These are phyloP conservation scores for Sturnira hondurensis DNA, from an alignment of 2,113 vertebrate genomes.

Conservation along the genomic window DNA sequence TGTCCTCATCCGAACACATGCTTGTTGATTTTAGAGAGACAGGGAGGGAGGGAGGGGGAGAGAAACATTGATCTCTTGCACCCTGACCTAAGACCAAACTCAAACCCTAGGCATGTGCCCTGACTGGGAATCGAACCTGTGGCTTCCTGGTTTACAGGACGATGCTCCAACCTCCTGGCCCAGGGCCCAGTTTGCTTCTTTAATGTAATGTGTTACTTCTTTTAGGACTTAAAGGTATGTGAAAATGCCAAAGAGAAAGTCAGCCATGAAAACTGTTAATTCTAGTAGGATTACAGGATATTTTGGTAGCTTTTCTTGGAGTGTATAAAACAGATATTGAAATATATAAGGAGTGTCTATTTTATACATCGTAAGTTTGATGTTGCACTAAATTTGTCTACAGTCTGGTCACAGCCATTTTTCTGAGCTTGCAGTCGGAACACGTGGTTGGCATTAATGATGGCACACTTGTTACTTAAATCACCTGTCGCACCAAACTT, in stretches of 20 bases:
- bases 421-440: background rate
- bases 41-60: too few relatives aligned
- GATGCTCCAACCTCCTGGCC: too few relatives aligned
- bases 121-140: too few relatives aligned
- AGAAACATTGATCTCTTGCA: too few relatives aligned
- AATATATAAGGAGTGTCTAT: background rate
- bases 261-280: background rate
- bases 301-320: background rate
- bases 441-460: constrained; percentile 31
- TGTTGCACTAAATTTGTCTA: constrained; percentile 8
- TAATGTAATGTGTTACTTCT: background rate
- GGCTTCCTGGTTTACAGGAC: too few relatives aligned
- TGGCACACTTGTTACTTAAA: background rate
- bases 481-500: background rate
- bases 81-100: too few relatives aligned
- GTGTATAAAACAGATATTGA: background rate
- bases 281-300: background rate
- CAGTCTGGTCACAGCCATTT: background rate
- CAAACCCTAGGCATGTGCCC: too few relatives aligned
- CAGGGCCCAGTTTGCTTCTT: background rate
- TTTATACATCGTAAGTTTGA: background rate
- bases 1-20: too few relatives aligned
- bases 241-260: background rate
- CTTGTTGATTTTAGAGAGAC: too few relatives aligned
- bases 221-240: background rate